phyloP scores from a whole-genome alignment of 1,140 invertebrate species.

The Thereuonema tuberculata region DNA sequence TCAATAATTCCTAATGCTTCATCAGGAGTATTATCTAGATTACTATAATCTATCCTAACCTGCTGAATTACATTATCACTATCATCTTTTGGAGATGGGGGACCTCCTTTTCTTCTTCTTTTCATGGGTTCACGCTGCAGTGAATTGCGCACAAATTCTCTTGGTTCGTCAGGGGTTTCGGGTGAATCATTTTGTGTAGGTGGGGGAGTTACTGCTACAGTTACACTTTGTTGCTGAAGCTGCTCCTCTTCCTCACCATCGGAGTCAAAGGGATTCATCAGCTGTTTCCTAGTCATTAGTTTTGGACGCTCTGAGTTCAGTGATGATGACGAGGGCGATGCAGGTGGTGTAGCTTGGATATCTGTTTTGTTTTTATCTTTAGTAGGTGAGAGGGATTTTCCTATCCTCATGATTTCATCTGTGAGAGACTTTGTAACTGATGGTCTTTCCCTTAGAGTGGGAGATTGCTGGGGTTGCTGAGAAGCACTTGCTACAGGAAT shows the following conservation, averaged over 20 bases:
- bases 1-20: conserved; percentile 28
- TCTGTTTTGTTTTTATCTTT: conserved; percentile 37
- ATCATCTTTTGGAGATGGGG: neutral
- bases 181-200: neutral
- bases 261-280: conserved; percentile 79
- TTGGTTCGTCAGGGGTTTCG: conserved; percentile 9
- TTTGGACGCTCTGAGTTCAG: conserved; percentile 12
- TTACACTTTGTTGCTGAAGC: conserved; percentile 13
- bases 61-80: neutral
- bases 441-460: neutral
- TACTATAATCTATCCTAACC: conserved; percentile 4
- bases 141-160: conserved; percentile 3
- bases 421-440: conserved; percentile 48
- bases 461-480: neutral
- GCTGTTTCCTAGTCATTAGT: conserved; percentile 71
- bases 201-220: conserved; percentile 5
- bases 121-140: neutral
- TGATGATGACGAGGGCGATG: too few relatives aligned
- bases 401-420: conserved; percentile 33
- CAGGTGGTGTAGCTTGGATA: too few relatives aligned
- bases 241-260: conserved; percentile 64
- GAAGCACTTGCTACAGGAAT: neutral
- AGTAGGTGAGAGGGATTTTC: conserved; percentile 60
- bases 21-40: conserved; percentile 21
- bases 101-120: neutral